Conservation (phyloP, 2,113 vertebrate genomes). For the Megaceryle torquata region DNA sequence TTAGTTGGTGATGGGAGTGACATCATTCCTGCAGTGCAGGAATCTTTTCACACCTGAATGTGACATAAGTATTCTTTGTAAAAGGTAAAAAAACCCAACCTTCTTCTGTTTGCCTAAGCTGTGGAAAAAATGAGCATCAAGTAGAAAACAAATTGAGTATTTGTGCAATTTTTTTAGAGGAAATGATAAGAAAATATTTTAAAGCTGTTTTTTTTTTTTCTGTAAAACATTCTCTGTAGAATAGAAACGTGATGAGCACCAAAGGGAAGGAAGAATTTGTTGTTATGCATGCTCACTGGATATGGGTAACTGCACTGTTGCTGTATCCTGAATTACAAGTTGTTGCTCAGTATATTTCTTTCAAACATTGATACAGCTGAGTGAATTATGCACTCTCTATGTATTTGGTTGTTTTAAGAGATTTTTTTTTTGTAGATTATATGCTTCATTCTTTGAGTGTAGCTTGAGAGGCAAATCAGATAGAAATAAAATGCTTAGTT, state of each 20-base stretch:
- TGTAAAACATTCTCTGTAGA: background rate
- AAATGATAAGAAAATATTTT: background rate
- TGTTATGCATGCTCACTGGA: background rate
- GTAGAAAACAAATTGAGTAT: background rate
- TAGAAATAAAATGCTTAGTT: background rate
- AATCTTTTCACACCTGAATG: background rate
- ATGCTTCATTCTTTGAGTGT: background rate
- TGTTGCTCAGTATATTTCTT: background rate
- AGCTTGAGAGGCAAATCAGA: background rate
- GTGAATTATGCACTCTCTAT: background rate
- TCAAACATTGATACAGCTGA: background rate
- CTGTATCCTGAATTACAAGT: background rate
- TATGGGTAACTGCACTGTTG: background rate
- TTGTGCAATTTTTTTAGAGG: background rate
- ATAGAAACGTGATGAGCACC: background rate
- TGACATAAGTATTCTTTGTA: background rate
- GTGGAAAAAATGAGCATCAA: background rate
- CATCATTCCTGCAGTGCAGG: background rate
- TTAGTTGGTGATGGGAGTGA: background rate
- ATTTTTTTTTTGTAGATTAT: background rate
- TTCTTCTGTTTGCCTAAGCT: background rate
- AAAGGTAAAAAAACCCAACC: background rate
- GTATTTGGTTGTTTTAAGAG: background rate
- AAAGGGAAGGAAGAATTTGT: background rate
- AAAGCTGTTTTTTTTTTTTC: background rate